These are phyloP conservation scores for Hirundichthys speculiger DNA, from an alignment of 2,113 vertebrate genomes.

Conservation along the genomic window DNA sequence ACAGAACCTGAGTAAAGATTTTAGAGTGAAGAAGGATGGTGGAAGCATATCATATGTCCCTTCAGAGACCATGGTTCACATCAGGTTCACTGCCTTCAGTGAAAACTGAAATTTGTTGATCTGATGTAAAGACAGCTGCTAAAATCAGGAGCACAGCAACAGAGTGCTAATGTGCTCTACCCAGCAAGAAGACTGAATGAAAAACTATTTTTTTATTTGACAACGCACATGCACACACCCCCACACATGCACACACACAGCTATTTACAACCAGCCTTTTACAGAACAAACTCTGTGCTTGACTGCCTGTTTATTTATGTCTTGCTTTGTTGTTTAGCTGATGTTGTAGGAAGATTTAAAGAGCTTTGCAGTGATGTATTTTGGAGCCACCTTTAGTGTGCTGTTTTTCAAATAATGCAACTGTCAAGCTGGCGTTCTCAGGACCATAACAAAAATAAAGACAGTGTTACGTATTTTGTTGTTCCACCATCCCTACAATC, in stretches of 20 bases:
- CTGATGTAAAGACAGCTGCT: conserved; percentile 27
- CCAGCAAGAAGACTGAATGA: conserved; percentile 27
- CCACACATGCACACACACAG: conserved; percentile 13
- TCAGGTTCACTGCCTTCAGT: conserved; percentile 35
- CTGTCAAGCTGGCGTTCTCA: conserved; percentile 36
- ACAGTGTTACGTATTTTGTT: conserved; percentile 25
- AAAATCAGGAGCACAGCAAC: conserved; percentile 32
- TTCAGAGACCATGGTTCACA: conserved; percentile 43
- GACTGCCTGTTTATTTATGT: conserved; percentile 71
- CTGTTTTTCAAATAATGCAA: conserved; percentile 65
- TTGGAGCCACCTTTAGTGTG: conserved; percentile 39
- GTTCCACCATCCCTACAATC: too few relatives aligned
- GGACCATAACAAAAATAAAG: conserved; percentile 44
- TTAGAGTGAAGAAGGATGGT: conserved; percentile 9
- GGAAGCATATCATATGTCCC: conserved; percentile 4
- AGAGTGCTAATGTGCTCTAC: conserved; percentile 22
- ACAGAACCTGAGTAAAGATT: conserved; percentile 17
- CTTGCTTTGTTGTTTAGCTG: conserved; percentile 61
- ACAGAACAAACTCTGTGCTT: conserved; percentile 68
- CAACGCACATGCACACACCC: too few relatives aligned
- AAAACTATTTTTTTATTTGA: conserved; percentile 21
- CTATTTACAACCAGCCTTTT: conserved; percentile 78
- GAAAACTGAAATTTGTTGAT: conserved; percentile 38
- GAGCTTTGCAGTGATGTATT: conserved; percentile 52
- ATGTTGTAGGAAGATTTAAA: conserved; percentile 65